Base-by-base conservation (phyloP, 2,888 invertebrate genomes). In the Trichopria drosophilae region DNA sequence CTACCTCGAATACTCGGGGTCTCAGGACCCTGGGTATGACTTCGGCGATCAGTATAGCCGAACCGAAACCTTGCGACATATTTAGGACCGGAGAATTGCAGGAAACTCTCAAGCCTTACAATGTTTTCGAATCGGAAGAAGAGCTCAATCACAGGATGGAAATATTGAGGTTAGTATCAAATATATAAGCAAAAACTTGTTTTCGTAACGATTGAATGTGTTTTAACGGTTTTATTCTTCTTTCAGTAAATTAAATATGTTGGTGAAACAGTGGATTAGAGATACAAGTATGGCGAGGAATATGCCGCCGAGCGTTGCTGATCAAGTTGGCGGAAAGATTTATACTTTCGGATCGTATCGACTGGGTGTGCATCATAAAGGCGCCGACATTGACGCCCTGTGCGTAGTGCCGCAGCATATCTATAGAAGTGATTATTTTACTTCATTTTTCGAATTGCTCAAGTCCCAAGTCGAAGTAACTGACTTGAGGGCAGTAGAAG, bases 261-360 rank as follows among this genome's bases (percentile, higher is more conserved):
- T 99, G 36, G 96, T 97, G 9, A 88, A 93, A 62, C 85, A 90
- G 68, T 99, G 98, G 98, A 95, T 99, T 58, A 82, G 85, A 60
- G 90, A 93, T 63, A 86, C 94, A 36, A 93, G 95, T 34, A 77
- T 90, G 46, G 81, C 87, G 59, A 88, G 91, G 77, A 95, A 95
- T 76, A 92, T 98, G 86, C 96, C 98, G 5, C 86, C 87, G 48
- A 88, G 85, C 62, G 86, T 93, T 1, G 92, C 93, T 1, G 93
- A 93, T 46, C 86, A 86, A 60, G 90, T 97, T 50, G 97, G 98
- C 16, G 99, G 99, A 3, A 97, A 97, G 79, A 94, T 99, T 54
- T 99, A 94, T 72, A 99, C 98, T n/a, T 99, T 99, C 77, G 99
- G 99, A 35, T 98, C 98, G 47, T 99, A 98, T 74, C 81, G 93